Base-by-base conservation (phyloP, 1,140 invertebrate species). In the Chironomus striatipennis region DNA sequence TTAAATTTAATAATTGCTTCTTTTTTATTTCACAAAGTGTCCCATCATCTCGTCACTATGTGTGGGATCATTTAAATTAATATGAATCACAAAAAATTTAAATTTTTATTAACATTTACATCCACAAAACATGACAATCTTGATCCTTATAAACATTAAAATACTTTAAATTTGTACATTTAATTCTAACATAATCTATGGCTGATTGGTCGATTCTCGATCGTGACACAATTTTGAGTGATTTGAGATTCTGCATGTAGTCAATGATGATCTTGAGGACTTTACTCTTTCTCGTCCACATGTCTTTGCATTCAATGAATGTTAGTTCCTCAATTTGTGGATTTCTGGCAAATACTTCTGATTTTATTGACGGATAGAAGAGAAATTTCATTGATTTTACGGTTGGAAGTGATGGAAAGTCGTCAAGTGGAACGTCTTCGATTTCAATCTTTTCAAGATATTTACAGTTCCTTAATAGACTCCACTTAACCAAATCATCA, bases 151-250 rank as follows among this genome's bases (percentile, higher is more conserved):
- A 57, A 57, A 57, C 10, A n/a, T 57, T 57, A n/a, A 57, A 15
- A 57, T 57, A 57, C 47, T 57, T 57, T 57, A 57, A 57, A n/a
- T 57, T 57, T 57, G 47, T 12, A n/a, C 47, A 57, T 57, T 57
- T 57, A n/a, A 12, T 5, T 57, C n/a, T 57, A 15, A 57, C 47
- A 57, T 57, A 57, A n/a, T 57, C 4, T 5, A 57, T 10, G 5
- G 47, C 47, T 10, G 47, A 57, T 57, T 12, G 47, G 12, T 57
- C 47, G 4, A 57, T n/a, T 57, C 15, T 57, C 5, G 47, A 57
- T 4, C 12, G 5, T 57, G 47, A n/a, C 10, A 57, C 47, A 57
- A 57, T 57, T 15, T 12, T 57, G 3, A 57, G 12, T 57, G 47
- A 57, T 1, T 15, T 12, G 9, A 57, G n/a, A 15, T 12, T 1